Base-by-base conservation (phyloP, 64 coral and sea anemone species). In the Platygyra sinensis region DNA sequence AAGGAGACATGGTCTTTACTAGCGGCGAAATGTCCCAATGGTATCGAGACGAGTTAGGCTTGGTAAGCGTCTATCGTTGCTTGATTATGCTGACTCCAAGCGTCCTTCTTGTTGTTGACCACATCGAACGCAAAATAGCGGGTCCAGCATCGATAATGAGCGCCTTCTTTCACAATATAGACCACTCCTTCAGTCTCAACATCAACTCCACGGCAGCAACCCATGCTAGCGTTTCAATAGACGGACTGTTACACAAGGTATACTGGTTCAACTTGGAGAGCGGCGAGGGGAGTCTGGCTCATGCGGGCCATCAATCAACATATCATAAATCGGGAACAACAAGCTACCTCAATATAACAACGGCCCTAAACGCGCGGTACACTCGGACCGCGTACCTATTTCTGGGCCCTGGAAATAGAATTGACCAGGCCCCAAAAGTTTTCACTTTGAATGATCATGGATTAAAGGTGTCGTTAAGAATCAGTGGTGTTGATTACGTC, bases 141-240 rank as follows among this genome's bases (percentile, higher is more conserved):
- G 87, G 93, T 38, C 30, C 72, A 11, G 59, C 78, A 8, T 90
- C 54, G 62, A 29, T 87, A 42, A 95, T 95, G 94, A 99, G 91
- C 50, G 78, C 90, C 2, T 99, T 99, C 49, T 99, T 99, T 55
- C 97, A 99, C 79, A 99, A 99, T 50, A 80, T 81, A 0, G 88
- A 78, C 36, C 72, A 89, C 24, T 75, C 83, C 2, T 99, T 99
- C 71, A 33, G n/a, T 20, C 24, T 67, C 4, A 80, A 90, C 3
- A 28, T 17, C 33, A 71, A 20, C 24, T 12, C 20, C 17, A 24
- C 60, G 5, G 31, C 25, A 82, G 60, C 31, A 63, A 22, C 79
- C 22, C 19, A 69, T 33, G 81, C 81, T n/a, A n/a, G 9, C 62
- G 16, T 84, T 11, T 84, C 81, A 4, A 71, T 84, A 84, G 62